Evolutionary conservation across 2,797 vertebrate species (phyloP), one percentile per base, ranked within the genome.

Genomic region (Somateria mollissima): DNA sequence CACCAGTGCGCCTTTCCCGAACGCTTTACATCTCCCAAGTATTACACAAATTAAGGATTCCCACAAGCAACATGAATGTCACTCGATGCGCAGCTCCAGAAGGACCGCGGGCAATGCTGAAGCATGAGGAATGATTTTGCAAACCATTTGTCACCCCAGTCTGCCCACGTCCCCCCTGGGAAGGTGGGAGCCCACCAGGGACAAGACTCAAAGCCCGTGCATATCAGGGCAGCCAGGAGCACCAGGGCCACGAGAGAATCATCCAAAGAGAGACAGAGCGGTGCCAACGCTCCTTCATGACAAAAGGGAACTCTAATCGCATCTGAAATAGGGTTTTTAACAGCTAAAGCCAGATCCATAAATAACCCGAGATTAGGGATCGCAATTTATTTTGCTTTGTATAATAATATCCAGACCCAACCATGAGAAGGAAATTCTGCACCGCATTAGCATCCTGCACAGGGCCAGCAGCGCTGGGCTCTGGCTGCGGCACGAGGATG

Each of bases 321-420:
- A 73, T 41, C 73, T 82, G 82, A 70, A 93, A 67, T 5, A 53
- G 13, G 30, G n/a, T 13, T 39, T 92, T 34, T 80, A 81, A 28
- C 74, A 89, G 74, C 79, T 87, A 32, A 61, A 88, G 43, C 2
- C 41, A 30, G 66, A 84, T 65, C 90, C 87, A 91, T 65, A 75
- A 95, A 92, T 61, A 83, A 95, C 36, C 78, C 67, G 34, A 60
- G 92, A 65, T 92, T 32, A 61, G 54, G 73, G 89, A 92, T 75
- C 9, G 1, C 76, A 83, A 80, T 86, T 88, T 69, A 39, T 75
- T 92, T 87, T 56, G 34, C 77, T 86, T 70, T 83, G 65, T 53
- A 78, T 95, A 95, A 95, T 88, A 90, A 85, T 74, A 94, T 87
- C 95, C 91, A 95, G 94, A 89, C 71, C 66, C 47, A 39, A 60